Evolutionary conservation across 2,797 vertebrate genomes (phyloP), one percentile per base, ranked within the genome.

Genomic region (Erethizon dorsatum): DNA sequence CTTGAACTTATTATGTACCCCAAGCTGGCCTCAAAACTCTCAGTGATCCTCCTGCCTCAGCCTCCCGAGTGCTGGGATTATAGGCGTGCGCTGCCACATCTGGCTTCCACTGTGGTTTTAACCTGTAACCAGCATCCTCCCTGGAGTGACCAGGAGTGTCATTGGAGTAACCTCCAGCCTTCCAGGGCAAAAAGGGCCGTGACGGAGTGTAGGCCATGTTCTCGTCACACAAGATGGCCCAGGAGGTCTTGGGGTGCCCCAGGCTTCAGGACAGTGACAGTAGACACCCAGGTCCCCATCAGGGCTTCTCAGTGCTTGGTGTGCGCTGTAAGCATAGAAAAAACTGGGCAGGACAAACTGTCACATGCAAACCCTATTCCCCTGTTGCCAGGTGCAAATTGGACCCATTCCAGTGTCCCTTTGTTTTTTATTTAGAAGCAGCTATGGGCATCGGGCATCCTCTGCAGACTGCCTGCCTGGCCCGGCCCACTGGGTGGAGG

Each of bases 381-480:
- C 54, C 71, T 5, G 20, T 45, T 31, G 15, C 75, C 31, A 47
- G 45, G 6, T 3, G 1, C 5, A 1, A 75, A 69, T 0, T 11
- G n/a, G 28, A 50, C 26, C 78, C 24, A 1, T 31, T 5, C 52
- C 52, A 33, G 54, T 2, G n/a, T 67, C 6, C 3, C 54, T 93
- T 50, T 31, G 28, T 50, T 50, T 47, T 56, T 50, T 47, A 31
- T 41, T 33, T 14, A 18, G 18, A 24, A 73, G 65, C 47, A 78
- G 13, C 9, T 45, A 8, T 1, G 7, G 5, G 73, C 45, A 7
- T 1, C 0, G 9, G 5, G 65, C 41, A 7, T 3, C 1, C 9
- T 41, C 28, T 77, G 59, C 63, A 82, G 31, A 9, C 45, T 33
- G 37, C 45, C 11, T 1, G 11, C 45, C 11, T 1, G 11, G 56